Percentiles rank a stretch among this genome's conserved stretches.
Conservation (phyloP, 2,797 vertebrate genomes). For the Gymnodraco acuticeps region DNA sequence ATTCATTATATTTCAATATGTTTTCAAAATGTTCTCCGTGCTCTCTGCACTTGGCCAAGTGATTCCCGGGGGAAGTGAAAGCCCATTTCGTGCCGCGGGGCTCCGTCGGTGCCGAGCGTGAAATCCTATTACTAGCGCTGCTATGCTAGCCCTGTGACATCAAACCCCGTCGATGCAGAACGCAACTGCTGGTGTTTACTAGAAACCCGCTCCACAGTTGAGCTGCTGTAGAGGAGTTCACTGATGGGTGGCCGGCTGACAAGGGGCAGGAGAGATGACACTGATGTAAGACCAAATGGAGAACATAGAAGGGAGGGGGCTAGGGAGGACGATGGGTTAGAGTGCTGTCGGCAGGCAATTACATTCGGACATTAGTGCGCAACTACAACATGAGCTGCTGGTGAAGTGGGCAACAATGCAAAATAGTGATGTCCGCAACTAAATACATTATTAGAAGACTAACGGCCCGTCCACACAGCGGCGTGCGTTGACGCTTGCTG, state of each 20-base stretch:
- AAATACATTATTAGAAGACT: too few relatives aligned
- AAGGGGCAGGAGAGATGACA: slow-evolving; percentile 50
- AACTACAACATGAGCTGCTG: slow-evolving; percentile 5
- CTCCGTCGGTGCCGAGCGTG: slow-evolving; percentile 76
- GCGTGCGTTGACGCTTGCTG: too few relatives aligned
- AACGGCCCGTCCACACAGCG: too few relatives aligned
- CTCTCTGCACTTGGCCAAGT: slow-evolving; percentile 71
- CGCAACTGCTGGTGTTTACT: slow-evolving; percentile 68
- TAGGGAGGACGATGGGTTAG: neutral
- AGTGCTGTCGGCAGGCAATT: neutral
- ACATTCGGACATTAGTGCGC: slow-evolving; percentile 6
- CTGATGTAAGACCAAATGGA: slow-evolving; percentile 52
- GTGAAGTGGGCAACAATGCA: neutral
- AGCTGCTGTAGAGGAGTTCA: slow-evolving; percentile 59
- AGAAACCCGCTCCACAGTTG: slow-evolving; percentile 50
- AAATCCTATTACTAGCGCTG: slow-evolving; percentile 84
- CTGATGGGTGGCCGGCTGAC: slow-evolving; percentile 66
- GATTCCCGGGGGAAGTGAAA: slow-evolving; percentile 77
- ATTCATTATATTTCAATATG: slow-evolving; percentile 81
- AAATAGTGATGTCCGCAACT: too few relatives aligned
- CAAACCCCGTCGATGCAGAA: slow-evolving; percentile 76
- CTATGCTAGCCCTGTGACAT: slow-evolving; percentile 78
- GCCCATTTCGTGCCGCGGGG: slow-evolving; percentile 76
- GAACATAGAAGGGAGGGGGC: neutral
- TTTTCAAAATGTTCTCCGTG: slow-evolving; percentile 75